Conservation (phyloP, 2,113 vertebrate species). For the Sylvia atricapilla region DNA sequence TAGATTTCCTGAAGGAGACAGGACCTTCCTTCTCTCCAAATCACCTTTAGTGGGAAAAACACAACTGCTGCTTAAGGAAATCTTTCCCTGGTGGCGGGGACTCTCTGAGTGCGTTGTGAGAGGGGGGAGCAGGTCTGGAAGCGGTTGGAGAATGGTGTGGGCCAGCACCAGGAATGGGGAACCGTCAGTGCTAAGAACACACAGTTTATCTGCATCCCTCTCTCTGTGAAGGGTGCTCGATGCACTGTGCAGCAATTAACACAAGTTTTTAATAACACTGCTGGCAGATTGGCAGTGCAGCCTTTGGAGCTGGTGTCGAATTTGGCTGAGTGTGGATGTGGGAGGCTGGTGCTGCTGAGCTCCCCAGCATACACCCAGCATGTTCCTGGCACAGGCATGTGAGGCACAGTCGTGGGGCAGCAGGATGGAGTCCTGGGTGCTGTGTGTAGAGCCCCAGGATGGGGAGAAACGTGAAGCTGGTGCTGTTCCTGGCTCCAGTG, state of each 20-base stretch:
- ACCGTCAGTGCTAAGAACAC: neutral
- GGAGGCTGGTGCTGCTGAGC: neutral
- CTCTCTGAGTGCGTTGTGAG: fast-evolving
- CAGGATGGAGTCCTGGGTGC: neutral
- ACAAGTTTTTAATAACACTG: neutral
- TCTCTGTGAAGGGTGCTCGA: neutral
- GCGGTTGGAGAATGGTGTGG: neutral
- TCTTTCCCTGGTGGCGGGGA: neutral
- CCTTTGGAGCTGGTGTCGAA: neutral
- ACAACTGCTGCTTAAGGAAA: neutral
- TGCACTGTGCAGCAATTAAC: neutral
- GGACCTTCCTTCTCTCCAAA: neutral
- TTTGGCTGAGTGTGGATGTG: neutral
- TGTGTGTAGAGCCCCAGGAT: neutral
- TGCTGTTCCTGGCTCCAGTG: neutral
- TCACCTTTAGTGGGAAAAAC: neutral
- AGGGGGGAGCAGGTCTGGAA: neutral
- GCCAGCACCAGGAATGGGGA: neutral
- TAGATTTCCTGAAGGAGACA: neutral
- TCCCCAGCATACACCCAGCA: fast-evolving
- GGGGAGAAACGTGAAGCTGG: neutral
- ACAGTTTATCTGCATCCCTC: neutral
- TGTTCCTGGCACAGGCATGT: neutral
- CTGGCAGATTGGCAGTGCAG: fast-evolving
- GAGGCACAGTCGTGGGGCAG: neutral